phyloP scores from a whole-genome alignment of 2,797 vertebrate species.

The Bradypus variegatus region DNA sequence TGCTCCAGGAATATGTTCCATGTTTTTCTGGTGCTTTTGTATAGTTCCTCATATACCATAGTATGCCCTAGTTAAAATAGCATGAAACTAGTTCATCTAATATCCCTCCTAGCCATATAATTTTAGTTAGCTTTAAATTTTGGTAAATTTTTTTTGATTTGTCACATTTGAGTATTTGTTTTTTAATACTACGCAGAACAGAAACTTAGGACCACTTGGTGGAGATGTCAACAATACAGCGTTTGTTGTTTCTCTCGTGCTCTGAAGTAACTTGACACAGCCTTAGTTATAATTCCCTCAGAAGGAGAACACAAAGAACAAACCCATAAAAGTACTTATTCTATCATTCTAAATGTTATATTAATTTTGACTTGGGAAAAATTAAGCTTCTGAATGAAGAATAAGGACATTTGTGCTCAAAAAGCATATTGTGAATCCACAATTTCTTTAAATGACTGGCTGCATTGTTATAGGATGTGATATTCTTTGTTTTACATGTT shows the following conservation, averaged over 20 bases:
- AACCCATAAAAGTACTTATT: conserved; percentile 19
- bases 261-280: conserved; percentile 36
- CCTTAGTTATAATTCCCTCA: conserved; percentile 10
- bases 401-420: conserved; percentile 21
- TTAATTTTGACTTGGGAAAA: conserved; percentile 27
- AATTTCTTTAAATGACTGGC: conserved; percentile 19
- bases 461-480: background rate
- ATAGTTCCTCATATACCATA: conserved; percentile 1
- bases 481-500: background rate
- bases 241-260: conserved; percentile 36
- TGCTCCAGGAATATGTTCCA: background rate
- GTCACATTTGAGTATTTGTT: background rate
- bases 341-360: conserved; percentile 31
- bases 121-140: background rate
- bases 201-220: conserved; percentile 64
- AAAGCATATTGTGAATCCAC: conserved; percentile 14
- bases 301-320: conserved; percentile 44
- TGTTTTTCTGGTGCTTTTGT: background rate
- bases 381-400: conserved; percentile 43
- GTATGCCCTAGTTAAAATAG: conserved; percentile 14
- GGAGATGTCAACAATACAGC: conserved; percentile 61
- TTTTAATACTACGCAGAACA: conserved; percentile 7
- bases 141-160: background rate
- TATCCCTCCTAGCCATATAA: background rate
- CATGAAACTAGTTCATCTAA: background rate